Percentiles rank a stretch among this genome's conserved stretches.
These are phyloP conservation scores for Cheilosia variabilis DNA, from an alignment of 2,888 invertebrate species.

Conservation along the genomic window DNA sequence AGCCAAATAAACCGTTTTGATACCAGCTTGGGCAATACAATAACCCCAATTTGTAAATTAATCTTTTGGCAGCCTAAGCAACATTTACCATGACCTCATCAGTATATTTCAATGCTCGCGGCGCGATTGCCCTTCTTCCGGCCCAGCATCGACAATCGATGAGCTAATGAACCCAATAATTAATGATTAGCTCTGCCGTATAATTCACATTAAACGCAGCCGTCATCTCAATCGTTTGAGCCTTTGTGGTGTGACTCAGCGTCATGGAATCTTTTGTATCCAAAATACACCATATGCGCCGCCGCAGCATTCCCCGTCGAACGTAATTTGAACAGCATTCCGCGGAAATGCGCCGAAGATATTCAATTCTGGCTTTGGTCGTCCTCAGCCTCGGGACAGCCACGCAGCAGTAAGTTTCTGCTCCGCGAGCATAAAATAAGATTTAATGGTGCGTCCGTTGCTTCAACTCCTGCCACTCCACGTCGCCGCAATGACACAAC, in stretches of 20 bases:
- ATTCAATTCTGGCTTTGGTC: conserved; percentile 7
- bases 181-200: not conserved
- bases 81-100: conserved; percentile 5
- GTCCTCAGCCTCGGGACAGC: not conserved
- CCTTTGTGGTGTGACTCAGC: conserved; percentile 26
- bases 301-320: no score
- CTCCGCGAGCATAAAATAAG: conserved; percentile 64
- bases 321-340: conserved; percentile 23
- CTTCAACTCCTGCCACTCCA: conserved; percentile 46
- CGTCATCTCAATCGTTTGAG: conserved; percentile 4
- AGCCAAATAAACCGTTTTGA: no score
- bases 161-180: conserved; percentile 8
- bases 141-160: not conserved
- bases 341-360: conserved; percentile 12
- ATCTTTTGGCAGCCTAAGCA: not conserved
- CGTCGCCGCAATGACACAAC: conserved; percentile 59
- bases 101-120: not conserved
- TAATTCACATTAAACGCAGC: not conserved
- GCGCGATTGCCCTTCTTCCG: not conserved
- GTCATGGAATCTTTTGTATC: conserved; percentile 2
- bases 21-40: not conserved
- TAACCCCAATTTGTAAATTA: not conserved
- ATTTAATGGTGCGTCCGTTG: conserved; percentile 68
- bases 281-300: not conserved
- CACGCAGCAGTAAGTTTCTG: not conserved